Evolutionary conservation across 2,797 vertebrate genomes (phyloP), one percentile per base, ranked within the genome.

Genomic region (Myripristis jacobus): DNA sequence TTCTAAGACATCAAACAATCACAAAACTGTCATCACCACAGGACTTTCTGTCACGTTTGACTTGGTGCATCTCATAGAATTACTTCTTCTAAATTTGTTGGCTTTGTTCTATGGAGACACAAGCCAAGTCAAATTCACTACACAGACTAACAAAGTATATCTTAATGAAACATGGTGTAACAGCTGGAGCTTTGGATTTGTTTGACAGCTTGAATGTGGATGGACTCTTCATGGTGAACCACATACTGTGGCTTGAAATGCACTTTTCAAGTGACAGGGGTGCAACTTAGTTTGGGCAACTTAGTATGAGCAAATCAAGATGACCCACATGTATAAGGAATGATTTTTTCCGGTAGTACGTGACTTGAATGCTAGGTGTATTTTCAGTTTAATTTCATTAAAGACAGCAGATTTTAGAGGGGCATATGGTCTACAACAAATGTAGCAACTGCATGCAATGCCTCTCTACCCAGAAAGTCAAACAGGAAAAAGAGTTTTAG

Each of bases 401-500:
- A 31, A 31, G 5, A 7, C 8, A 6, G 8, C 29, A 31, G 29
- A 31, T 6, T 31, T 31, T 31, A 31, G n/a, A 31, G 29, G 29
- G 29, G 29, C 29, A 31, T 31, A 31, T 6, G 8, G 5, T 3
- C 19, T 48, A 21, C 9, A 36, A 19, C 16, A 16, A 2, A 27
- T 31, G 29, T 13, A 41, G 15, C 36, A 60, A 54, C 16, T 43
- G 7, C 1, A 3, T 12, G 38, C 22, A 47, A 29, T 2, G 10
- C 24, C 25, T 31, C 22, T 55, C 21, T 22, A 52, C 9, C 36
- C 24, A 24, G 11, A 66, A 34, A 56, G 53, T 13, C 29, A 73
- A 75, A 6, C 38, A 52, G 63, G 46, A 50, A 38, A 50, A 50
- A 38, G 2, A 29, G 22, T n/a, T 54, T 21, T 27, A 13, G 16